Evolutionary conservation across 2,113 vertebrate genomes (phyloP).

Genomic region (Montifringilla adamsi): DNA sequence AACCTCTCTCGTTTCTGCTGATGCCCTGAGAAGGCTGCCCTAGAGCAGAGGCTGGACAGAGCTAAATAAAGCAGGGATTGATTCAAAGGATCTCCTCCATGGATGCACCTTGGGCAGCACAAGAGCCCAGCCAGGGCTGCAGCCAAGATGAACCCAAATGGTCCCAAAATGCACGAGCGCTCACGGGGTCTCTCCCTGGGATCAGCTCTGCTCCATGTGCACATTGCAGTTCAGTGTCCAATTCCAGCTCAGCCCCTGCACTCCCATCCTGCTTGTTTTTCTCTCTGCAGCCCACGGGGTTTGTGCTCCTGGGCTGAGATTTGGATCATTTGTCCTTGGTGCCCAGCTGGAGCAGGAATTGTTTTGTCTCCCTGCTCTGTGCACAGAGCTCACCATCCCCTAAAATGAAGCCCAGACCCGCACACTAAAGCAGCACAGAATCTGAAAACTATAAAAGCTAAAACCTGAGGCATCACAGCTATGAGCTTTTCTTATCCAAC

Average conservation of each 20-base stretch:
- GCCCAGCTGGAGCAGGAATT: not conserved
- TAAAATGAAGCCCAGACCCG: rapidly evolving
- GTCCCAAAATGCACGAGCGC: not conserved
- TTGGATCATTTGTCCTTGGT: not conserved
- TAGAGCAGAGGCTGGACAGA: rapidly evolving
- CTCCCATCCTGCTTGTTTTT: not conserved
- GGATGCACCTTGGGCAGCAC: not conserved
- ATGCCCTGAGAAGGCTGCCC: not conserved
- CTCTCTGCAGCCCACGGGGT: not conserved
- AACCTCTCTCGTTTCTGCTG: not conserved
- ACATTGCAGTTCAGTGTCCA: not conserved
- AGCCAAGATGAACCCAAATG: not conserved
- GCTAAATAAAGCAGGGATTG: not conserved
- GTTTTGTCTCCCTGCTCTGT: not conserved
- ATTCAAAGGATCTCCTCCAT: not conserved
- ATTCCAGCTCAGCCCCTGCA: not conserved
- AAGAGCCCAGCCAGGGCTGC: not conserved
- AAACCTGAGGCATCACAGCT: not conserved
- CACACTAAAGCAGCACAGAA: not conserved
- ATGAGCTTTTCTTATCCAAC: not conserved
- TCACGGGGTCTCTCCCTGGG: not conserved
- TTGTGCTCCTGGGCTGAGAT: not conserved
- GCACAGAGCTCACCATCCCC: not conserved
- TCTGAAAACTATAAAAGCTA: not conserved
- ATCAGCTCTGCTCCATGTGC: not conserved